Percentiles rank a stretch among this genome's conserved stretches.
Evolutionary conservation across 37 sponge, comb jelly and placozoan species (phyloP).

Genomic region (Chondrosia reniformis): DNA sequence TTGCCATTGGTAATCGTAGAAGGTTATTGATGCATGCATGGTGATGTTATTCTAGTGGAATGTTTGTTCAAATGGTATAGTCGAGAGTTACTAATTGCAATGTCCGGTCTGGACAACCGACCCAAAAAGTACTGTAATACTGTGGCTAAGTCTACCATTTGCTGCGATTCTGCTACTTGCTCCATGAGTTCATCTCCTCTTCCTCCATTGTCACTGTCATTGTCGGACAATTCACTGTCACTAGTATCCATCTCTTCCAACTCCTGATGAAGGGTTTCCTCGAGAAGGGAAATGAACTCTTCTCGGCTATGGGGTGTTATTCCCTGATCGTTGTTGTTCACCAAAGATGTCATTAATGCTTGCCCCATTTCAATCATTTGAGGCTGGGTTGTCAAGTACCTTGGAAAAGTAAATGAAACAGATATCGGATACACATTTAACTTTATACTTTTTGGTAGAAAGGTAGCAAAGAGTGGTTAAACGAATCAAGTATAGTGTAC

Average conservation of each 20-base stretch:
- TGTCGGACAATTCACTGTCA: neutral
- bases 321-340: neutral
- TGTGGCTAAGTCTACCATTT: no score
- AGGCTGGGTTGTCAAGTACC: neutral
- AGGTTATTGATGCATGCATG: no score
- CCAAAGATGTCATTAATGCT: neutral
- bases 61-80: no score
- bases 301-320: neutral
- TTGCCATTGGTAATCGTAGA: no score
- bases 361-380: conserved; percentile 4
- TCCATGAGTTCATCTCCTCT: conserved; percentile 12
- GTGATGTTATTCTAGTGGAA: no score
- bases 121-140: no score
- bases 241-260: neutral
- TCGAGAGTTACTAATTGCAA: no score
- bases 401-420: neutral
- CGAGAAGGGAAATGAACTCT: conserved; percentile 13
- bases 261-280: neutral
- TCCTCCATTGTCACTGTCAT: neutral
- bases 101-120: no score
- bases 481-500: neutral
- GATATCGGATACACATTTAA: no score
- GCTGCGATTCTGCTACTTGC: conserved; percentile 21
- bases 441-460: no score
- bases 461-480: neutral